Base-by-base conservation (phyloP, 30 jellyfish, hydroid and myxozoan species). In the Turritopsis rubra region DNA sequence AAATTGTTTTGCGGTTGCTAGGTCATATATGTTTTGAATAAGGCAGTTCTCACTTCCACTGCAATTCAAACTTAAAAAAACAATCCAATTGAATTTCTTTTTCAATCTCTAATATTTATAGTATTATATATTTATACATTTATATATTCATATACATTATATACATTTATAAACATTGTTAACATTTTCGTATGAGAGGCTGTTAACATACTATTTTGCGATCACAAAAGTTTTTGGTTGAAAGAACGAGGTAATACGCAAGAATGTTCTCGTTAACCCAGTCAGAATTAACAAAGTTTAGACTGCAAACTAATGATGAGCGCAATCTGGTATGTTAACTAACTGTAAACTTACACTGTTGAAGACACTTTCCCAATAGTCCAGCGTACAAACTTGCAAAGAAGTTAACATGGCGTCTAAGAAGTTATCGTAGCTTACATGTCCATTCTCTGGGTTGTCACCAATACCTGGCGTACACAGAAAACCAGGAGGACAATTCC, bases 321-420 rank as follows among this genome's bases (percentile, higher is more conserved):
- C 0, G 21, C 19, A 60, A 60, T 23, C 22, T 21, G 73, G 73
- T 0, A 23, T 60, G 21, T 18, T 18, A 60, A 18, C 73, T 60
- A 60, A 60, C 19, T 23, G 73, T 60, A 1, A 22, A 84, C 98
- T 87, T 87, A 92, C 98, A 77, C 96, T 92, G 72, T 92, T 88
- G 89, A 82, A 92, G 18, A 92, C 98, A 23, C 90, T 84, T 72
- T 92, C 98, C 98, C 98, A 92, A 75, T 82, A 92, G 81, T 92
- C 98, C 27, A 92, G 90, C 0, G 98, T 92, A 74, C 98, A 92
- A 72, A 92, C 98, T 88, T 92, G 98, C 83, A 92, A 54, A 27
- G 98, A 82, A 19, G 98, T 92, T 78, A 92, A 71, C 94, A 92
- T 77, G n/a, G 98, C 96, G 21, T 80, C 53, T 77, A 85, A 79